Conservation (phyloP, 2,797 vertebrate genomes). For the Buceros bicornis region DNA sequence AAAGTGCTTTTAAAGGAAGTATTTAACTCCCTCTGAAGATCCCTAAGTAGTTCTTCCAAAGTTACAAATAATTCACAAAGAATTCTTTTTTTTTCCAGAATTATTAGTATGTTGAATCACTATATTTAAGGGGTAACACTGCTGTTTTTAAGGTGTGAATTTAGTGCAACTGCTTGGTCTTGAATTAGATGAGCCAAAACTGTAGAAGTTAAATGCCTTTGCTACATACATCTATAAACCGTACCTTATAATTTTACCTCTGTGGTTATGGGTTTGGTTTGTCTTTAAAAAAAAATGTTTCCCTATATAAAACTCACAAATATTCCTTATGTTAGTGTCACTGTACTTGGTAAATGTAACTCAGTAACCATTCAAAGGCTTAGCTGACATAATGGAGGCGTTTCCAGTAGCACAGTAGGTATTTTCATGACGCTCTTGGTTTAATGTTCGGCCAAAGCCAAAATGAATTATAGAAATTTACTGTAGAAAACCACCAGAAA, state of each 20-base stretch:
- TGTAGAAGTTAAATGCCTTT: not conserved
- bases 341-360: not conserved
- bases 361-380: not conserved
- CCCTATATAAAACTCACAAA: not conserved
- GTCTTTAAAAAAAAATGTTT: not conserved
- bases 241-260: not conserved
- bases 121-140: not conserved
- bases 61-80: not conserved
- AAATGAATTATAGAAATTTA: not conserved
- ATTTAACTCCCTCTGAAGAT: not conserved
- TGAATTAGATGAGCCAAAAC: not conserved
- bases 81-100: not conserved
- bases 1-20: not conserved
- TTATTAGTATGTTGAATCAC: not conserved
- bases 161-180: not conserved
- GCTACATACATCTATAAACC: not conserved
- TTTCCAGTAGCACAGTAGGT: not conserved
- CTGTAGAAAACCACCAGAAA: not conserved
- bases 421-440: not conserved
- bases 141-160: not conserved
- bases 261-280: not conserved
- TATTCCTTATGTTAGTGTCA: not conserved
- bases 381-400: not conserved
- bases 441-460: not conserved
- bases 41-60: not conserved